These are phyloP conservation scores for Tuta absoluta DNA, from an alignment of 2,888 invertebrate species.

Conservation along the genomic window DNA sequence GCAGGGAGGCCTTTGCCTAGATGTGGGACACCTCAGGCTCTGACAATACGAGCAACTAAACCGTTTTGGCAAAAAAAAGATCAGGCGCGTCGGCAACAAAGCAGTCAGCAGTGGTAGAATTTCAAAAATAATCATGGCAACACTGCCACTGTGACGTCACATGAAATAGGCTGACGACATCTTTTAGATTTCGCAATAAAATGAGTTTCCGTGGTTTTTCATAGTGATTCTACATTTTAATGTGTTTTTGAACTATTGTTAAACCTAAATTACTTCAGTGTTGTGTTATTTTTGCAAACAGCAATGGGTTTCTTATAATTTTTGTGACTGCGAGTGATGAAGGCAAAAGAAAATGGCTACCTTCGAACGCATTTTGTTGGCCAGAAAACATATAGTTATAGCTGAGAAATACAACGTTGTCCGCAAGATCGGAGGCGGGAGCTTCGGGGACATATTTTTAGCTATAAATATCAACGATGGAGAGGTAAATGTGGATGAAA, in stretches of 20 bases:
- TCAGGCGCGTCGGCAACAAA: conserved; percentile 12
- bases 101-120: conserved; percentile 19
- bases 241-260: conserved; percentile 57
- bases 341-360: conserved; percentile 77
- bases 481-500: conserved; percentile 83
- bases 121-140: conserved; percentile 44
- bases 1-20: too few species aligned
- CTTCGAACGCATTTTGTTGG: conserved; percentile 73
- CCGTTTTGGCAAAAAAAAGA: too few species aligned
- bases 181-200: conserved; percentile 65
- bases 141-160: conserved; percentile 78
- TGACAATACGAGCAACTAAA: too few species aligned
- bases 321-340: conserved; percentile 73
- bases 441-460: conserved; percentile 99
- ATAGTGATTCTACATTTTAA: conserved; percentile 61
- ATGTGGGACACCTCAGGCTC: too few species aligned
- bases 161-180: conserved; percentile 70
- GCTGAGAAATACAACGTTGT: conserved; percentile 97
- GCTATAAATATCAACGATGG: conserved; percentile 95
- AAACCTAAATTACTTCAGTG: conserved; percentile 62
- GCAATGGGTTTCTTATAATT: conserved; percentile 66
- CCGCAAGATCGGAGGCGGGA: conserved; percentile 98
- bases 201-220: conserved; percentile 65
- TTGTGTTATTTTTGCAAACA: conserved; percentile 62
- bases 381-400: conserved; percentile 75